Base-by-base conservation (phyloP, 2,113 vertebrate genomes). In the Sula dactylatra region DNA sequence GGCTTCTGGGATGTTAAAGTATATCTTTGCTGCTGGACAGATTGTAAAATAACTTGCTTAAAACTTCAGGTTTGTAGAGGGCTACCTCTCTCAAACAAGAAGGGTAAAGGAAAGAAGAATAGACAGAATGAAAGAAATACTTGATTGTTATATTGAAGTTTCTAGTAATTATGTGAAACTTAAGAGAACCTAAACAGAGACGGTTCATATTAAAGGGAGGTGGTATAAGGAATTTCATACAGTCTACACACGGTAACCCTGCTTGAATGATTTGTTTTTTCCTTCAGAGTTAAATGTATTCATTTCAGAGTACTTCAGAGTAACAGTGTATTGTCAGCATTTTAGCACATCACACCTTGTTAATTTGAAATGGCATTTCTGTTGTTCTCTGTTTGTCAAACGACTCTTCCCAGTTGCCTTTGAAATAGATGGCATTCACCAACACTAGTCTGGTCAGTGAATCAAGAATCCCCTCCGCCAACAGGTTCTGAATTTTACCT, bases 381-480 rank as follows among this genome's bases (percentile, higher is more conserved):
- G n/a, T 62, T 36, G 99, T 99, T 6, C 38, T 15, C 18, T 94
- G 77, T 36, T 91, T 97, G 15, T 98, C 7, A 67, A 99, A 99
- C 5, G 74, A 96, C 24, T 98, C 77, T 73, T 93, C 97, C 99
- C 99, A 99, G 76, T 97, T 99, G 74, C 99, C 99, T 97, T 99
- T 99, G 97, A 99, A 99, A 96, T 99, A 99, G 94, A 99, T 98
- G 36, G 99, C 99, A 71, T 99, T 99, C 95, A 99, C 99, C 47
- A 99, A 97, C 45, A 99, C 99, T 78, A 99, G 79, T 44, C 96
- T 98, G 2, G 99, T 99, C 94, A 98, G 90, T 2, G 97, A 13
- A 54, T 34, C 3, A 1, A 99, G 42, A 19, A 98, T 90, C 27
- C 98, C 99, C 31, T 97, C 67, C n/a, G 97, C 97, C 77, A 99